A percentile compares a stretch with the other conserved stretches of the same genome.
Conservation (phyloP, 1,140 invertebrate species). For the Riptortus pedestris region DNA sequence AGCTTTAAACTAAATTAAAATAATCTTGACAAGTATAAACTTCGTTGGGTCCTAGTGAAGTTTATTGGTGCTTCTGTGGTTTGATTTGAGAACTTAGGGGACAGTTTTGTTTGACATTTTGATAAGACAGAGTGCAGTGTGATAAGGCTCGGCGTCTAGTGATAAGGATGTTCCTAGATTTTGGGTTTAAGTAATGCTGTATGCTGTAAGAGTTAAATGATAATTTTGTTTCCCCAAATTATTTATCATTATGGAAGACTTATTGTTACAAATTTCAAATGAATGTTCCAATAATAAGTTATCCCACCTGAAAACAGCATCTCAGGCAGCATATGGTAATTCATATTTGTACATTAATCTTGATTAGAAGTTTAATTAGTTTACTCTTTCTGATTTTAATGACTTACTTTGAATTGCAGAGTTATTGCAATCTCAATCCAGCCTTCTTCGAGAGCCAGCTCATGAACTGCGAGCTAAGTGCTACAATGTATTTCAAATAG, state of each 20-base stretch:
- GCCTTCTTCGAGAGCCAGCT: conserved; percentile 62
- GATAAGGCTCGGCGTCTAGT: too few relatives aligned
- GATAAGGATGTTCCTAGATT: too few relatives aligned
- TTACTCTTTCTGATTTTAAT: background rate
- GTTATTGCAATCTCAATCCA: conserved; percentile 68
- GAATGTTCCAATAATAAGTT: conserved; percentile 64
- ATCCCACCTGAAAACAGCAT: conserved; percentile 55
- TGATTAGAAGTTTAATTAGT: background rate
- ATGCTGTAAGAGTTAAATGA: too few relatives aligned
- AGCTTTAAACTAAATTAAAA: too few relatives aligned
- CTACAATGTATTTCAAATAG: conserved; percentile 67
- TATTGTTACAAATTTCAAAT: conserved; percentile 64
- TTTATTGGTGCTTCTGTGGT: too few relatives aligned
- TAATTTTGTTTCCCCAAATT: too few relatives aligned
- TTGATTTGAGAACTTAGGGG: too few relatives aligned
- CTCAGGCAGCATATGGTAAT: conserved; percentile 68
- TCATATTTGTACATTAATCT: background rate
- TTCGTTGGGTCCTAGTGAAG: too few relatives aligned
- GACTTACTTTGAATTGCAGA: conserved; percentile 45
- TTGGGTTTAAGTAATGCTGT: too few relatives aligned
- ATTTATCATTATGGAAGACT: conserved; percentile 56
- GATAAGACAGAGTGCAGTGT: too few relatives aligned
- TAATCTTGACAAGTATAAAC: too few relatives aligned
- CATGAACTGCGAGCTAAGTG: conserved; percentile 73
- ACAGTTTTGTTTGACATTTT: too few relatives aligned